Evolutionary conservation across 2,888 invertebrate species (phyloP).

Genomic region (Pterostichus madidus): DNA sequence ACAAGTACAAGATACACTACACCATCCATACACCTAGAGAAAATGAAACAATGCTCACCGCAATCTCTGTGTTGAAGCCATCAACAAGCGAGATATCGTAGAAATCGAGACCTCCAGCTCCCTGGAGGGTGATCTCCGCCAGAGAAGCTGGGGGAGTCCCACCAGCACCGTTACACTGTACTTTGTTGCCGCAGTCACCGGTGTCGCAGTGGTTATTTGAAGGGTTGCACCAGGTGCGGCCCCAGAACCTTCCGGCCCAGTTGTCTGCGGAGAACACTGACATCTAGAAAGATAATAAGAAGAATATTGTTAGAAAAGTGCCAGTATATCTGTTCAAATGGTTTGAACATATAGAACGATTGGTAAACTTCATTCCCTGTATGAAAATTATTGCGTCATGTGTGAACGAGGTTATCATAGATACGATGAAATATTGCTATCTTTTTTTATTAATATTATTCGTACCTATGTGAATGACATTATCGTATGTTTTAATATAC

Average conservation of each 20-base stretch:
- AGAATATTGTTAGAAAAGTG: background rate
- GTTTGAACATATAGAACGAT: too few relatives aligned
- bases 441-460: too few relatives aligned
- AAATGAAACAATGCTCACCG: too few relatives aligned
- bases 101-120: constrained; percentile 73
- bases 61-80: constrained; percentile 76
- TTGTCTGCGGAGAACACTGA: constrained; percentile 63
- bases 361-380: too few relatives aligned
- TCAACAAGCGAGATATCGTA: constrained; percentile 78
- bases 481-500: too few relatives aligned
- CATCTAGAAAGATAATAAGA: constrained; percentile 26
- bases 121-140: constrained; percentile 76
- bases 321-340: too few relatives aligned
- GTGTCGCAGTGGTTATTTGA: constrained; percentile 71
- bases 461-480: too few relatives aligned
- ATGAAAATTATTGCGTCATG: too few relatives aligned
- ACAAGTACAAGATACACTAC: too few relatives aligned
- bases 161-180: constrained; percentile 74
- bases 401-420: too few relatives aligned
- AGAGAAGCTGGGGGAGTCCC: constrained; percentile 75
- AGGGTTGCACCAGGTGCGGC: constrained; percentile 73
- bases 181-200: constrained; percentile 73
- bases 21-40: too few relatives aligned
- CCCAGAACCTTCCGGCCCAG: constrained; percentile 75
- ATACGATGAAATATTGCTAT: too few relatives aligned